A percentile compares a stretch with the other conserved stretches of the same genome.
These are phyloP conservation scores for Tuta absoluta DNA, from an alignment of 2,888 invertebrate species.

Conservation along the genomic window DNA sequence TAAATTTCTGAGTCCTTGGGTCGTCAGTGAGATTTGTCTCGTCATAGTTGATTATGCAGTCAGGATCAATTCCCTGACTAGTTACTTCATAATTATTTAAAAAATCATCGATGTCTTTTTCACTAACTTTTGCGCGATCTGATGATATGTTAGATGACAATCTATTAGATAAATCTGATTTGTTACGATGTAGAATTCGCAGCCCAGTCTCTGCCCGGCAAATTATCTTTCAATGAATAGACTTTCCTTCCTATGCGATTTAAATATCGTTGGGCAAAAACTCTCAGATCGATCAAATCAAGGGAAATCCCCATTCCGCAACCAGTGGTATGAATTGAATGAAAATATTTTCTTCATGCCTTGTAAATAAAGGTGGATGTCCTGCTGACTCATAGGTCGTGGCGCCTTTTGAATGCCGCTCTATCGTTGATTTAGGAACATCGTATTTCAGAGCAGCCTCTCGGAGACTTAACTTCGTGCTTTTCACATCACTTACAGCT, in stretches of 20 bases:
- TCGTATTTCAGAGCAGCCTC: neutral
- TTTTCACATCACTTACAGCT: conserved; percentile 6
- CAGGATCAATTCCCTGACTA: neutral
- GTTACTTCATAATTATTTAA: conserved; percentile 4
- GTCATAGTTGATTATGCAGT: conserved; percentile 22
- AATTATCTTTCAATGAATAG: no score
- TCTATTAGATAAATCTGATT: no score
- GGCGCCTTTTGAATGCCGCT: neutral
- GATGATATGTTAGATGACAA: neutral
- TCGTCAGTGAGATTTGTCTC: conserved; percentile 36
- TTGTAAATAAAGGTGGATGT: no score
- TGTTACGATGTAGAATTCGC: no score
- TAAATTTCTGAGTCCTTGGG: conserved; percentile 32
- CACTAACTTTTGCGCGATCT: neutral
- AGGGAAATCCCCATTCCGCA: no score
- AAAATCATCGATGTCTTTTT: neutral
- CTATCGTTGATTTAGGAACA: conserved; percentile 4
- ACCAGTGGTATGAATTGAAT: no score
- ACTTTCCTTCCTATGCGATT: no score
- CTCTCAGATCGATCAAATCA: no score
- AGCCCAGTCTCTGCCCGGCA: no score
- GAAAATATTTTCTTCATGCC: no score
- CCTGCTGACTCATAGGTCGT: no score
- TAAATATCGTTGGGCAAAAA: no score
- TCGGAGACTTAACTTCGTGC: conserved; percentile 3